Evolutionary conservation across 2,797 vertebrate genomes (phyloP), one percentile per base, ranked within the genome.

Genomic region (Anabacerthia variegaticeps): DNA sequence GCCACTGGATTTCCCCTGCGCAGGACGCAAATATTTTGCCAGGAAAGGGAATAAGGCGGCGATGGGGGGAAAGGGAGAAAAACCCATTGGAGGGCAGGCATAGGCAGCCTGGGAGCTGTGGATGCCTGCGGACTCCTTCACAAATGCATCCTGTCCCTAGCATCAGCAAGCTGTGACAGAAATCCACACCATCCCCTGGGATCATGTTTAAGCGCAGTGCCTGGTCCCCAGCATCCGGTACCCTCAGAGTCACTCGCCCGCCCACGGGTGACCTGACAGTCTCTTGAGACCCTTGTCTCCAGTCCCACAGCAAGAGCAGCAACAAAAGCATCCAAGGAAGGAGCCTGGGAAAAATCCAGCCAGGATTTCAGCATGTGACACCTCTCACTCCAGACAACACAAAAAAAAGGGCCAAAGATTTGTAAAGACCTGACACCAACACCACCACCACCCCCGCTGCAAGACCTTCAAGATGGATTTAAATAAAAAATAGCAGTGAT

Each of bases 261-360:
- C 90, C 93, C 93, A 77, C 26, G 34, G 26, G 41, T 77, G 88
- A 96, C 94, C 95, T 5, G 5, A 26, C 0, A 1, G 72, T 56
- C 95, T 43, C 94, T 46, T 0, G 56, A 72, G 96, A 93, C 4
- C 52, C 66, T 37, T 8, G 2, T 46, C 79, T 88, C 85, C 6
- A 1, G 58, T 96, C 92, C 46, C 93, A 90, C 73, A 88, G 87
- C 17, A 19, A 67, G 36, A 11, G 0, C 56, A 71, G 89, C 54
- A 75, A 68, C 10, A 59, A 41, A 88, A 93, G 58, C 85, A 86
- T 77, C 67, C 0, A 1, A 83, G 58, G 37, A 94, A 93, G 30
- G 39, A 90, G 95, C 92, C 85, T 97, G 96, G 93, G 96, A 97
- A 97, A 97, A 74, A 54, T 93, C 72, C 58, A 61, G 86, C 22